phyloP scores from a whole-genome alignment of 2,113 vertebrate genomes.

The Rhabdomys dilectus region DNA sequence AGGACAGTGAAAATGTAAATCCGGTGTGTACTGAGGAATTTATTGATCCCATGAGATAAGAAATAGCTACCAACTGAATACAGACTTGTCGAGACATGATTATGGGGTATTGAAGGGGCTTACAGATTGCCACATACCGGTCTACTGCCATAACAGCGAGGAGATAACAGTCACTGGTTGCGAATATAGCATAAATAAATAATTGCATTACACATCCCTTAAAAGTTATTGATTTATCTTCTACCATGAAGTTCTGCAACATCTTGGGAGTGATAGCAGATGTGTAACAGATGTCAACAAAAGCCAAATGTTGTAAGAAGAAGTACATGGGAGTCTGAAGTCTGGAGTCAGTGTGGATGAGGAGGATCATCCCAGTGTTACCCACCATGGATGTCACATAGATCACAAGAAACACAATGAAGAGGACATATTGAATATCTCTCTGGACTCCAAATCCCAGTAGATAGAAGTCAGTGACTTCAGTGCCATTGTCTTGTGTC shows the following conservation, averaged over 20 bases:
- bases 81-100: conserved; percentile 23
- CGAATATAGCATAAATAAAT: conserved; percentile 20
- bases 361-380: conserved; percentile 31
- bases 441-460: conserved; percentile 60
- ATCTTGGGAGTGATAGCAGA: conserved; percentile 42
- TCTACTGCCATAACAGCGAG: conserved; percentile 33
- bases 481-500: conserved; percentile 57
- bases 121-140: conserved; percentile 25
- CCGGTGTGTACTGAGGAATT: conserved; percentile 29
- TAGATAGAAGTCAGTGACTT: conserved; percentile 72
- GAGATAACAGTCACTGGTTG: conserved; percentile 42
- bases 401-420: conserved; percentile 63
- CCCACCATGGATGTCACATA: background rate
- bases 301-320: conserved; percentile 12
- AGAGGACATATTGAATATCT: conserved; percentile 38
- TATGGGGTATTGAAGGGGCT: background rate
- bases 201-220: background rate
- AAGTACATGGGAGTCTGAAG: conserved; percentile 23
- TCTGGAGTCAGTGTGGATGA: background rate
- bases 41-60: conserved; percentile 35
- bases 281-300: conserved; percentile 40
- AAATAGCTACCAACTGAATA: background rate
- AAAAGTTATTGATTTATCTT: background rate
- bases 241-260: background rate
- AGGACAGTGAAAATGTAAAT: conserved; percentile 27